phyloP scores from a whole-genome alignment of 2,797 vertebrate genomes.

The Peromyscus nudipes region DNA sequence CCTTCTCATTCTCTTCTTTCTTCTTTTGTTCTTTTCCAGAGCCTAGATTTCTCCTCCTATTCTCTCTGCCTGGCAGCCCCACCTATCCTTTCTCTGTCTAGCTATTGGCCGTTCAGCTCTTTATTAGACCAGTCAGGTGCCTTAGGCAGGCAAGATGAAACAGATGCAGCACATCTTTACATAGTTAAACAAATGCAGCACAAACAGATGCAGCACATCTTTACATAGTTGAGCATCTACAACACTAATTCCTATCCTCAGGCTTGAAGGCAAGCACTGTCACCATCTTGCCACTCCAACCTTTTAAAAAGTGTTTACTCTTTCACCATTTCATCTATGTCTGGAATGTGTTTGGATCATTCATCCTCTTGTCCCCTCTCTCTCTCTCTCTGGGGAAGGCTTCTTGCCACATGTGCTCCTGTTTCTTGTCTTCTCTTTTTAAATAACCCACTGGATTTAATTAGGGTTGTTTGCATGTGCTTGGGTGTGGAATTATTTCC shows the following conservation, averaged over 20 bases:
- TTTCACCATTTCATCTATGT: rapidly evolving
- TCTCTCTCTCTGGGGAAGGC: too few relatives aligned
- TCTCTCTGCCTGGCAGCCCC: neutral
- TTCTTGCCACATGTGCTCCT: neutral
- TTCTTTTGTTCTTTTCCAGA: neutral
- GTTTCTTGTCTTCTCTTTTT: neutral
- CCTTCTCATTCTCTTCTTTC: too few relatives aligned
- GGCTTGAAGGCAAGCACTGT: neutral
- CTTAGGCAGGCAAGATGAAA: neutral
- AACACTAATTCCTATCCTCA: neutral
- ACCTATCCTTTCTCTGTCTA: neutral
- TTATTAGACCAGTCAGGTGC: neutral
- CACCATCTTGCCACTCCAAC: neutral
- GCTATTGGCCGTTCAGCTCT: neutral
- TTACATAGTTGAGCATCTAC: neutral
- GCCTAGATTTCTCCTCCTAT: neutral
- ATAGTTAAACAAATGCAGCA: neutral
- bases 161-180: neutral
- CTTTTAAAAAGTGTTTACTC: neutral
- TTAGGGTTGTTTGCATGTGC: neutral
- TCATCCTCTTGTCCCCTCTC: neutral
- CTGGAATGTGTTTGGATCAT: neutral
- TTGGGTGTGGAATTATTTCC: neutral
- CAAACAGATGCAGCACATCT: neutral
- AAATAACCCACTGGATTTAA: neutral